Conservation (phyloP, 2,797 vertebrate species). For the Setipinna tenuifilis region DNA sequence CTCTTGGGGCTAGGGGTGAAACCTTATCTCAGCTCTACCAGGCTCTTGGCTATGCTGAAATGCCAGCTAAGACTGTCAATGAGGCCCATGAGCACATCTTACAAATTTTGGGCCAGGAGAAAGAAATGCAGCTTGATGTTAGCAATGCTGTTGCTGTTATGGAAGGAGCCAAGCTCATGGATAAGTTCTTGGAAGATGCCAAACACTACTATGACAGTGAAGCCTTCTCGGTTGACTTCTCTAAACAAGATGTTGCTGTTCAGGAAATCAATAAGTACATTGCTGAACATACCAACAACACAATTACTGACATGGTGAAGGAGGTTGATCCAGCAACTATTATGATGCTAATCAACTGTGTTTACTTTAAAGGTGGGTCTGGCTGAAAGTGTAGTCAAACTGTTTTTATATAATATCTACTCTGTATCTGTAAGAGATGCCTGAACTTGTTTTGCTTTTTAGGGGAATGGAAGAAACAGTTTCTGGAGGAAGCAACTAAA, state of each 20-base stretch:
- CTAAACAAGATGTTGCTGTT: slow-evolving; percentile 63
- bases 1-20: slow-evolving; percentile 78
- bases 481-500: background rate
- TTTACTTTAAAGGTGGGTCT: slow-evolving; percentile 77
- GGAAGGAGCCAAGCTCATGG: slow-evolving; percentile 60
- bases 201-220: slow-evolving; percentile 75
- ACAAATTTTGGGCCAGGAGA: slow-evolving; percentile 58
- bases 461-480: background rate
- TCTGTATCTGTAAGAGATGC: too few species aligned
- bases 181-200: slow-evolving; percentile 70
- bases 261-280: slow-evolving; percentile 81
- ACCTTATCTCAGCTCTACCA: slow-evolving; percentile 83
- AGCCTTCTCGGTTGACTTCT: slow-evolving; percentile 75
- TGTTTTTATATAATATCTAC: too few species aligned
- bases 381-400: too few species aligned
- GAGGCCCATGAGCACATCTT: slow-evolving; percentile 72
- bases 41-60: slow-evolving; percentile 75
- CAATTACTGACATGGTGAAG: slow-evolving; percentile 82
- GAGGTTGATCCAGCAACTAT: slow-evolving; percentile 73
- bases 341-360: slow-evolving; percentile 85
- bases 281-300: slow-evolving; percentile 81
- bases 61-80: slow-evolving; percentile 70
- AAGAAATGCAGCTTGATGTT: slow-evolving; percentile 59
- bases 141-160: slow-evolving; percentile 73
- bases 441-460: background rate